Base-by-base conservation (phyloP, 2,888 invertebrate species). In the Eupithecia insigniata region DNA sequence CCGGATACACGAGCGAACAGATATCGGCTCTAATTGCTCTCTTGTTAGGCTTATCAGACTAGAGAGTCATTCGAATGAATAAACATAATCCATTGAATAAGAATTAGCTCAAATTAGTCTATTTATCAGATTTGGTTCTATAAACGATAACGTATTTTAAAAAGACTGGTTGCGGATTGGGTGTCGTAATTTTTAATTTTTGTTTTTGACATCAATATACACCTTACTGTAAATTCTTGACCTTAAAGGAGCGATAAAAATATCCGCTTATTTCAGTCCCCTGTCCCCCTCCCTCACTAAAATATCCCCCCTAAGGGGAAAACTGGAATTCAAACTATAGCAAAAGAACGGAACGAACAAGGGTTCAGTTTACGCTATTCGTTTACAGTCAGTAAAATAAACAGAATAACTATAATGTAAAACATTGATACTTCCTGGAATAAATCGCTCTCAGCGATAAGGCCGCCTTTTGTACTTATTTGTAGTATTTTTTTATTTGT, bases 11-110 rank as follows among this genome's bases (percentile, higher is more conserved):
- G 60, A 43, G 67, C 55, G 36, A 62, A 6, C 67, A 39, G 70
- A 68, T 71, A 73, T 66, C 39, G 65, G 60, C 55, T 58, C 73
- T 73, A 73, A 73, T 73, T 71, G 73, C 73, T 68, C 70, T 70
- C 73, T 68, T 68, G 70, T 68, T 70, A 68, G 55, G 60, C 58
- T 71, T 73, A 73, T 73, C 70, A 61, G 64, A 58, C 58, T 66
- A 51, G 58, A 36, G 65, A 65, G 64, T n/a, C 61, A 22, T 43
- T 46, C 14, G 26, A 46, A 65, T 66, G 66, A 70, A 73, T 70
- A 68, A 70, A 68, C 61, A 66, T 58, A 58, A 70, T 67, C 67
- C 34, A 67, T 73, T 67, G 67, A 67, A 67, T 51, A n/a, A 34
- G 34, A n/a, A 55, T 67, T 34, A 32, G 34, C 30, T 61, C 18